Evolutionary conservation across 2,797 vertebrate genomes (phyloP).

Genomic region (Chiloscyllium punctatum): DNA sequence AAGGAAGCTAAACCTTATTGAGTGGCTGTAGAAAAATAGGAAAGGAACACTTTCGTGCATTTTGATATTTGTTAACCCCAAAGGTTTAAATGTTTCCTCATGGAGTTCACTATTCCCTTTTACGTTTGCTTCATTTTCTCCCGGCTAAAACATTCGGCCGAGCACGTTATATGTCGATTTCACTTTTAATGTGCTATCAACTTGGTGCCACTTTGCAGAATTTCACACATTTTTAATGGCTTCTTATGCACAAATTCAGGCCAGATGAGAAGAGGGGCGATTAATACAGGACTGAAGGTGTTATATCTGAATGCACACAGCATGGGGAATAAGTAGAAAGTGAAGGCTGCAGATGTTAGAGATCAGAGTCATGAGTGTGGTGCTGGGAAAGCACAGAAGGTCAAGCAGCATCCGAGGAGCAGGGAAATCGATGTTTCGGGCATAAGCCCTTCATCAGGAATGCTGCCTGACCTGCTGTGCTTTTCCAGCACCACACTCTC

Average conservation of each 20-base stretch:
- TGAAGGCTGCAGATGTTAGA: no score
- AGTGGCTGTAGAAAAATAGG: background rate
- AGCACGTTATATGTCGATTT: background rate
- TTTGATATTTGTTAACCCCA: background rate
- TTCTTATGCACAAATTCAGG: background rate
- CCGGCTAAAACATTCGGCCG: background rate
- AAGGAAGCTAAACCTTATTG: background rate
- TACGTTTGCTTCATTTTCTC: background rate
- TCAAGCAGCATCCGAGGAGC: no score
- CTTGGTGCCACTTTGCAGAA: background rate
- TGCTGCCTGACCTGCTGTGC: no score
- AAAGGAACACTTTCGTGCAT: background rate
- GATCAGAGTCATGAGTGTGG: no score
- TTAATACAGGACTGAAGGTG: no score
- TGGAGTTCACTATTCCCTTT: background rate
- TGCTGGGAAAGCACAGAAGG: no score
- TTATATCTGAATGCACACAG: no score
- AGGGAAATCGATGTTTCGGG: no score
- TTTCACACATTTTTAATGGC: background rate
- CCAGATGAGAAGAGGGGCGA: no score
- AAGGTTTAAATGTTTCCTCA: background rate
- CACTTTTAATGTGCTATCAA: background rate
- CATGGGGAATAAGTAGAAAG: no score
- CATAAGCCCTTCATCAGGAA: no score
- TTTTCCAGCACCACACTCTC: no score